Conservation (phyloP, 2,797 vertebrate species). For the Orientallactaga sibirica region DNA sequence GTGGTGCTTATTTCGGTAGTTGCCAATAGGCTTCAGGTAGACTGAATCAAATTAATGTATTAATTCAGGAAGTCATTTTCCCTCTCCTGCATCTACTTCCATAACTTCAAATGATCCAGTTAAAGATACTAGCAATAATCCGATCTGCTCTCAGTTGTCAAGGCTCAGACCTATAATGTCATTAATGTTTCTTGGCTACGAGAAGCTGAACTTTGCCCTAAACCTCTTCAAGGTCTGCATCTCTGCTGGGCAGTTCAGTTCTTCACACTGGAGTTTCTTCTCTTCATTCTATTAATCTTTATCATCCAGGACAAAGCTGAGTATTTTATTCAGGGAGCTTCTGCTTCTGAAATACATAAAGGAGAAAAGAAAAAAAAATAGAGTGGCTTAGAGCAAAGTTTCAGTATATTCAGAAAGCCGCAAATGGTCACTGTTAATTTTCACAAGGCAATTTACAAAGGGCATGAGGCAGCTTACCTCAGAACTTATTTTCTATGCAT, state of each 20-base stretch:
- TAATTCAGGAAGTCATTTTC: neutral
- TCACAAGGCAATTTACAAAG: neutral
- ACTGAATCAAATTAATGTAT: no score
- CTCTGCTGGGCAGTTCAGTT: neutral
- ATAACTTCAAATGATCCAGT: neutral
- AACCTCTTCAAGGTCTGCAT: neutral
- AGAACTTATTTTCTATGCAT: neutral
- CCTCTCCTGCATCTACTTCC: neutral
- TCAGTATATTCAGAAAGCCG: neutral
- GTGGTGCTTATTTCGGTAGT: neutral
- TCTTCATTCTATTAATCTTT: neutral
- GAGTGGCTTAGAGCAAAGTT: neutral
- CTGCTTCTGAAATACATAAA: neutral
- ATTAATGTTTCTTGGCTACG: neutral
- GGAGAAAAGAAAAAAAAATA: neutral
- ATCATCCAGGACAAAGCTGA: accelerated
- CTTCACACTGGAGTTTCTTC: neutral
- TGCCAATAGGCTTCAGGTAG: neutral
- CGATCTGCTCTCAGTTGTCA: neutral
- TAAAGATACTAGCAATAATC: neutral
- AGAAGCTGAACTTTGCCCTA: neutral
- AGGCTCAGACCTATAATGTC: neutral
- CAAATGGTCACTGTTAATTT: neutral
- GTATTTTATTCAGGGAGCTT: neutral
- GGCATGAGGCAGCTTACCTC: neutral